These are phyloP conservation scores for Sericinus montela DNA, from an alignment of 2,888 invertebrate species.

Conservation along the genomic window DNA sequence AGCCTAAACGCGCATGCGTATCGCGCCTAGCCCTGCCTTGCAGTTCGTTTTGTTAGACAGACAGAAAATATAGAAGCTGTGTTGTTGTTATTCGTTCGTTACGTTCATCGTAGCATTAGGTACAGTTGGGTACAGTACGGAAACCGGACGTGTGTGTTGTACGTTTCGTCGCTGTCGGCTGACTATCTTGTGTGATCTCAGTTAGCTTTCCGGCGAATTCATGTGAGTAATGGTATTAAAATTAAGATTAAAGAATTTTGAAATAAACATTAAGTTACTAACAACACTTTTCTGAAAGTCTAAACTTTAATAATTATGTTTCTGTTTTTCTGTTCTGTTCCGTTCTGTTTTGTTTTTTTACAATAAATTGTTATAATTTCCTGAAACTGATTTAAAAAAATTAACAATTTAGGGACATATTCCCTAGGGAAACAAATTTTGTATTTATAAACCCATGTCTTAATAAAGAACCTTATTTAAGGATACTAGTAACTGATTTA, in stretches of 20 bases:
- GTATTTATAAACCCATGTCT: too few relatives aligned
- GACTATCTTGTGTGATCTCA: slow-evolving; percentile 5
- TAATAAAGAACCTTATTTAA: too few relatives aligned
- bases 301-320: too few relatives aligned
- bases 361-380: too few relatives aligned
- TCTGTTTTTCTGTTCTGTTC: too few relatives aligned
- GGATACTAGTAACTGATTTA: too few relatives aligned
- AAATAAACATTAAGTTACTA: too few relatives aligned
- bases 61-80: slow-evolving; percentile 26
- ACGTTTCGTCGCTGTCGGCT: neutral
- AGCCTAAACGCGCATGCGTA: slow-evolving; percentile 31
- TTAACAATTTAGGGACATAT: too few relatives aligned
- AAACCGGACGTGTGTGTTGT: slow-evolving; percentile 14
- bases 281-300: too few relatives aligned
- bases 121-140: slow-evolving; percentile 11
- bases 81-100: slow-evolving; percentile 12
- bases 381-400: too few relatives aligned
- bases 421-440: too few relatives aligned
- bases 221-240: slow-evolving; percentile 10
- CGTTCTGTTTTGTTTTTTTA: too few relatives aligned
- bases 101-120: neutral
- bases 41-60: slow-evolving; percentile 24
- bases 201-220: neutral
- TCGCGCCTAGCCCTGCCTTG: slow-evolving; percentile 33
- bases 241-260: neutral